phyloP scores from a whole-genome alignment of 2,113 vertebrate genomes.

The Nipponia nippon region DNA sequence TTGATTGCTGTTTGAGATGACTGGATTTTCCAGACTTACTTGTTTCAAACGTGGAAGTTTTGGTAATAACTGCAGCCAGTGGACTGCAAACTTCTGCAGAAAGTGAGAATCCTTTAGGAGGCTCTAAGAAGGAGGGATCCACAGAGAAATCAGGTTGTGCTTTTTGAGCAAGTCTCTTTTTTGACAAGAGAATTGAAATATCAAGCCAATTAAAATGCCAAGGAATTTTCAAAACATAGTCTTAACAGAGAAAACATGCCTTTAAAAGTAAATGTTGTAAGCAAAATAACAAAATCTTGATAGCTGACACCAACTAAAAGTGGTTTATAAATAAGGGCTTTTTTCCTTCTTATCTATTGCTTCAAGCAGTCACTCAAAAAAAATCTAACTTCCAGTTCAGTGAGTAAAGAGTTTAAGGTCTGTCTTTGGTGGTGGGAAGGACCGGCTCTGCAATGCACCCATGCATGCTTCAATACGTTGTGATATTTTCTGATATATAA shows the following conservation, averaged over 20 bases:
- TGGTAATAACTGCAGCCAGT: neutral
- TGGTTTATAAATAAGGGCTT: neutral
- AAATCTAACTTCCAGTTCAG: neutral
- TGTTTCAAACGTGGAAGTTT: neutral
- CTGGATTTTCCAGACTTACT: neutral
- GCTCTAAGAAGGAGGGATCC: neutral
- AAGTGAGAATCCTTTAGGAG: neutral
- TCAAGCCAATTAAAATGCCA: conserved; percentile 5
- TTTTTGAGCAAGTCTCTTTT: neutral
- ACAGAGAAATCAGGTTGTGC: neutral
- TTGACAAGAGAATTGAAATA: neutral
- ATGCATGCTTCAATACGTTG: neutral
- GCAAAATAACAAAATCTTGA: neutral
- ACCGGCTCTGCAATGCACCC: neutral
- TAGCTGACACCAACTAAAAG: neutral
- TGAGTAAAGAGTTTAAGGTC: neutral
- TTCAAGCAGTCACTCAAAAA: neutral
- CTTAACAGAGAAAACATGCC: neutral
- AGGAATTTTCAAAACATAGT: neutral
- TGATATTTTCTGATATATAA: neutral
- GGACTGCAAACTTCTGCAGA: neutral
- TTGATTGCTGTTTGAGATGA: fast-evolving
- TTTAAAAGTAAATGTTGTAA: neutral
- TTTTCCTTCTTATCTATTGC: neutral
- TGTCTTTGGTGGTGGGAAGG: neutral